phyloP scores from a whole-genome alignment of 2,113 vertebrate species.

The Gopherus flavomarginatus region DNA sequence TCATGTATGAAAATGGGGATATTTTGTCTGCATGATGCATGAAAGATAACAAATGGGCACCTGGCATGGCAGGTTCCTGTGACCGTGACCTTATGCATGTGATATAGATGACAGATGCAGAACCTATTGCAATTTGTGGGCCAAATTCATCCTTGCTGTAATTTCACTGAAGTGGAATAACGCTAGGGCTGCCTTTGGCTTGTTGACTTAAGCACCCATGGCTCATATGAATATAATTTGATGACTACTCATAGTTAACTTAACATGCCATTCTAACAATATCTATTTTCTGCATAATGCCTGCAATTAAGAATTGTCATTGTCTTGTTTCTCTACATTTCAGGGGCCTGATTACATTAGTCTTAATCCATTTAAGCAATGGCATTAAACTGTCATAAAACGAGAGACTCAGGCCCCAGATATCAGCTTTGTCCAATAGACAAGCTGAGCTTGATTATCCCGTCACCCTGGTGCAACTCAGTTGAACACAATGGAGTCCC shows the following conservation, averaged over 20 bases:
- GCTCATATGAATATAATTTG: background rate
- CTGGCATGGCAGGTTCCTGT: background rate
- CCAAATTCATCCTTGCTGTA: background rate
- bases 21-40: background rate
- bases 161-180: rapidly evolving
- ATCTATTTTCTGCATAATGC: background rate
- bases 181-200: background rate
- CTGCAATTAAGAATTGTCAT: background rate
- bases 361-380: background rate
- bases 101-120: background rate
- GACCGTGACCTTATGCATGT: background rate
- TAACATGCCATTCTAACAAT: background rate
- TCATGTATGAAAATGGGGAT: background rate
- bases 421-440: background rate
- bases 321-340: background rate
- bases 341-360: background rate
- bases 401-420: background rate
- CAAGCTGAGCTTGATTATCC: background rate
- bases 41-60: background rate
- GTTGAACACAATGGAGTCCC: background rate
- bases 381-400: background rate
- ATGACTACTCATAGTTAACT: background rate
- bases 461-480: background rate
- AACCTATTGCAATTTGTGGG: background rate
- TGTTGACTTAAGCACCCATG: background rate